A percentile compares a stretch with the other conserved stretches of the same genome.
Evolutionary conservation across 2,888 invertebrate genomes (phyloP).

Genomic region (Harpalus rubripes): DNA sequence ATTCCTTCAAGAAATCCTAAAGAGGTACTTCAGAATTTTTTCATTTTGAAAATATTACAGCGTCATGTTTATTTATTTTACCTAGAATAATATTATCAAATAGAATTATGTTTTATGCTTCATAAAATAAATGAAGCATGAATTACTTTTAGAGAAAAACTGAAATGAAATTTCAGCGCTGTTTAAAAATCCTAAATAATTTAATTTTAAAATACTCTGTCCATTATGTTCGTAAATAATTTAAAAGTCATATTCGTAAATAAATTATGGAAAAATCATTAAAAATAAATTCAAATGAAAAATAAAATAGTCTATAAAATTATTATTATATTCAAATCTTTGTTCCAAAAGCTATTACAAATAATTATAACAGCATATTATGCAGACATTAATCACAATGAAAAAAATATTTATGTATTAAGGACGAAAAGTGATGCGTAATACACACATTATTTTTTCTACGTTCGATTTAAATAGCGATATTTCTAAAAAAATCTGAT

Average conservation of each 20-base stretch:
- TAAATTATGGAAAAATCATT: neutral
- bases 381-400: too few relatives aligned
- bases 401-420: too few relatives aligned
- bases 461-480: too few relatives aligned
- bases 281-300: neutral
- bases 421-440: too few relatives aligned
- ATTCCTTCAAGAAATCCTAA: constrained; percentile 22
- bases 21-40: constrained; percentile 16
- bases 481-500: too few relatives aligned
- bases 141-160: neutral
- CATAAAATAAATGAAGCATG: constrained; percentile 17
- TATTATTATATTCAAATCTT: neutral
- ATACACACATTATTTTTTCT: too few relatives aligned
- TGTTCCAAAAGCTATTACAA: too few relatives aligned
- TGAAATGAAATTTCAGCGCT: neutral
- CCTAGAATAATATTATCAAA: neutral
- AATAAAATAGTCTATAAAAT: neutral
- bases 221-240: neutral
- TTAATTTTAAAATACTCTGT: neutral
- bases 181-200: neutral
- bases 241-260: neutral
- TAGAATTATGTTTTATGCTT: constrained; percentile 1
- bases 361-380: too few relatives aligned
- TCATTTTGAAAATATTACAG: constrained; percentile 24
- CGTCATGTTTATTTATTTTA: constrained; percentile 16